These are phyloP conservation scores for Epirrhoe alternata DNA, from an alignment of 2,888 invertebrate genomes.

Conservation along the genomic window DNA sequence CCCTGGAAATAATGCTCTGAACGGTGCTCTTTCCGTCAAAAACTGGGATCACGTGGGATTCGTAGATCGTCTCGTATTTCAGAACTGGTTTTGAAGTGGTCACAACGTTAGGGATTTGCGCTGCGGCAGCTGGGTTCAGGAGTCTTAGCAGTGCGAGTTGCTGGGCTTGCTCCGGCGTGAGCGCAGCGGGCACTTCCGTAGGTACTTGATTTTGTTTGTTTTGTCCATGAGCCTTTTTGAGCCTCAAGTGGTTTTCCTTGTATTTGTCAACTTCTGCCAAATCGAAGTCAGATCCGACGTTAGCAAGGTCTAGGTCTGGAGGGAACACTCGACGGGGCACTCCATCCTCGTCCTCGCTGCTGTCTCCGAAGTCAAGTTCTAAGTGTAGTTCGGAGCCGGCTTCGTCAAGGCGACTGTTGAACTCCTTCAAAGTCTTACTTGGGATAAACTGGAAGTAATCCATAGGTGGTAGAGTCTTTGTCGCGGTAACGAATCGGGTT, in stretches of 20 bases:
- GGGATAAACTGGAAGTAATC: constrained; percentile 94
- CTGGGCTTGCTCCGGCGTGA: constrained; percentile 90
- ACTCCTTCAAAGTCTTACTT: constrained; percentile 94
- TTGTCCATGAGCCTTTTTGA: constrained; percentile 79
- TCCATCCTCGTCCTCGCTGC: constrained; percentile 87
- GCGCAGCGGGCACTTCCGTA: constrained; percentile 82
- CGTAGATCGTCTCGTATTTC: constrained; percentile 91
- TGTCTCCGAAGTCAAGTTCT: constrained; percentile 94
- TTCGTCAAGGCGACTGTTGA: constrained; percentile 94
- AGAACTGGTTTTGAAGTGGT: constrained; percentile 92
- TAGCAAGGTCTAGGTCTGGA: constrained; percentile 88
- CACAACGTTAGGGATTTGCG: constrained; percentile 88
- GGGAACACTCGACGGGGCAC: constrained; percentile 84
- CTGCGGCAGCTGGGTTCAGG: constrained; percentile 88
- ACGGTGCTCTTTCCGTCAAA: constrained; percentile 90
- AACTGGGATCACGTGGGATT: constrained; percentile 92
- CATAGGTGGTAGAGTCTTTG: constrained; percentile 95
- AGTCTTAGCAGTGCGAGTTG: constrained; percentile 90
- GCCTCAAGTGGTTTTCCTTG: constrained; percentile 83
- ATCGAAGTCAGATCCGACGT: constrained; percentile 90
- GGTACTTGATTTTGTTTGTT: constrained; percentile 73
- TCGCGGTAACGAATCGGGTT: constrained; percentile 94
- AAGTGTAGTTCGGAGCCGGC: constrained; percentile 94
- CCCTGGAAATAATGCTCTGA: constrained; percentile 91
- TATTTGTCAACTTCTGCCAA: constrained; percentile 89